These are phyloP conservation scores for Scomber japonicus DNA, from an alignment of 2,113 vertebrate genomes.

Conservation along the genomic window DNA sequence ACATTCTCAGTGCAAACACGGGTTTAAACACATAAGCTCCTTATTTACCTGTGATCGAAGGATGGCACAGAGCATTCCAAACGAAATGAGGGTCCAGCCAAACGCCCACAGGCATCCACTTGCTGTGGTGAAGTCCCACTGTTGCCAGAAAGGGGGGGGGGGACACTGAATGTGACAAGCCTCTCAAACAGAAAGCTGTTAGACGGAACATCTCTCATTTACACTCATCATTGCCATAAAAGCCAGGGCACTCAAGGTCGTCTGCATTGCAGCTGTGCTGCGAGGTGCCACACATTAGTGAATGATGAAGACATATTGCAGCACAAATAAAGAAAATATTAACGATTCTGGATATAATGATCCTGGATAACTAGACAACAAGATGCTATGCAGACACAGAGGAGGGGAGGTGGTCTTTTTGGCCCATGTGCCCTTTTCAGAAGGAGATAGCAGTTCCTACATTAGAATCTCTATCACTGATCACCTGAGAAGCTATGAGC, in stretches of 20 bases:
- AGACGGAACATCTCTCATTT: slow-evolving; percentile 45
- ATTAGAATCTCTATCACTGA: slow-evolving; percentile 42
- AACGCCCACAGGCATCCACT: slow-evolving; percentile 78
- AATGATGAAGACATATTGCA: slow-evolving; percentile 49
- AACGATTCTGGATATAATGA: slow-evolving; percentile 49
- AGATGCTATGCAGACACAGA: slow-evolving; percentile 9
- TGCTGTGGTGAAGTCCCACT: slow-evolving; percentile 88
- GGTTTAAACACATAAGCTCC: slow-evolving; percentile 13
- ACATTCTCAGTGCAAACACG: slow-evolving; percentile 22
- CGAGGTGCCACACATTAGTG: slow-evolving; percentile 24
- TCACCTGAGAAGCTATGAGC: slow-evolving; percentile 52
- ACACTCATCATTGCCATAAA: slow-evolving; percentile 43
- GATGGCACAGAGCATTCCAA: slow-evolving; percentile 83
- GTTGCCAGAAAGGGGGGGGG: slow-evolving; percentile 2
- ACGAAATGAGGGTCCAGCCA: slow-evolving; percentile 77
- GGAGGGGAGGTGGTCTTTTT: slow-evolving; percentile 33
- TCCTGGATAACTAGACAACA: slow-evolving; percentile 56
- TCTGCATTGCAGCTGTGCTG: slow-evolving; percentile 56
- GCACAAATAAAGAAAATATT: slow-evolving; percentile 27
- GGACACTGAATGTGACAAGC: slow-evolving; percentile 44
- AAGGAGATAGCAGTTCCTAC: slow-evolving; percentile 42
- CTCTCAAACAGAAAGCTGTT: slow-evolving; percentile 47
- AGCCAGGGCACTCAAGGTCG: slow-evolving; percentile 42
- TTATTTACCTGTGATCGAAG: slow-evolving; percentile 82
- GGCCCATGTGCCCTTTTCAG: slow-evolving; percentile 62